phyloP scores from a whole-genome alignment of 2,888 invertebrate species.

The Melipona beecheii region DNA sequence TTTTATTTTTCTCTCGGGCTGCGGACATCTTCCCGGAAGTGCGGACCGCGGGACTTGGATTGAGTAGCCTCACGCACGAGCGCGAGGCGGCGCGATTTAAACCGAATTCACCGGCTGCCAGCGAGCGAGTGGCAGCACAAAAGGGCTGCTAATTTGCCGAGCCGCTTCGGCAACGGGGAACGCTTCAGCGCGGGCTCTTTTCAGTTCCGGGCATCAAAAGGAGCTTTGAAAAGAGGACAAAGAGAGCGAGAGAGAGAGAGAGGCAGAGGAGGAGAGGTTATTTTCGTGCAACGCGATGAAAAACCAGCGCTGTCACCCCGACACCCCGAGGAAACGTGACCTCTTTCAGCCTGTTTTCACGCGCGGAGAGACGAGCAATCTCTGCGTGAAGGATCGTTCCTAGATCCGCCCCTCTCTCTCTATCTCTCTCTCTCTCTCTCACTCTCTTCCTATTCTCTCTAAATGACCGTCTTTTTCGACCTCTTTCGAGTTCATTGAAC shows the following conservation, averaged over 20 bases:
- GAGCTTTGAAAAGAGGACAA: constrained; percentile 9
- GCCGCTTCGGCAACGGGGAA: constrained; percentile 49
- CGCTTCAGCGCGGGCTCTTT: constrained; percentile 33
- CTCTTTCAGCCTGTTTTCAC: constrained; percentile 27
- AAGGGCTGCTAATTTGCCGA: constrained; percentile 70
- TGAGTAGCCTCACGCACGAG: constrained; percentile 33
- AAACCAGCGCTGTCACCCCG: constrained; percentile 38
- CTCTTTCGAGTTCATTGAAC: constrained; percentile 2
- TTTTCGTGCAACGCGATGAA: constrained; percentile 53
- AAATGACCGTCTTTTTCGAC: not conserved
- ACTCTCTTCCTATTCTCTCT: not conserved
- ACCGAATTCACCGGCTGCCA: constrained; percentile 69
- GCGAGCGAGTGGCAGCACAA: constrained; percentile 69
- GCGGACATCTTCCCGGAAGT: constrained; percentile 61
- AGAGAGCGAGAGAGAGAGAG: not conserved
- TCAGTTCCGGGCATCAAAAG: constrained; percentile 57
- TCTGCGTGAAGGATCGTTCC: constrained; percentile 13
- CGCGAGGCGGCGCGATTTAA: constrained; percentile 45
- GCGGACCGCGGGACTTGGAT: constrained; percentile 55
- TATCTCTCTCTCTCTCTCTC: too few species aligned
- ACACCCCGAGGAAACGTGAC: constrained; percentile 5
- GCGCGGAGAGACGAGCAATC: constrained; percentile 32
- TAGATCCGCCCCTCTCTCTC: not conserved
- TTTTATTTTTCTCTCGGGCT: constrained; percentile 11
- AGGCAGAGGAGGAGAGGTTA: constrained; percentile 26